These are phyloP conservation scores for Stenotaenia linearis DNA, from an alignment of 2,888 invertebrate genomes.

Conservation along the genomic window DNA sequence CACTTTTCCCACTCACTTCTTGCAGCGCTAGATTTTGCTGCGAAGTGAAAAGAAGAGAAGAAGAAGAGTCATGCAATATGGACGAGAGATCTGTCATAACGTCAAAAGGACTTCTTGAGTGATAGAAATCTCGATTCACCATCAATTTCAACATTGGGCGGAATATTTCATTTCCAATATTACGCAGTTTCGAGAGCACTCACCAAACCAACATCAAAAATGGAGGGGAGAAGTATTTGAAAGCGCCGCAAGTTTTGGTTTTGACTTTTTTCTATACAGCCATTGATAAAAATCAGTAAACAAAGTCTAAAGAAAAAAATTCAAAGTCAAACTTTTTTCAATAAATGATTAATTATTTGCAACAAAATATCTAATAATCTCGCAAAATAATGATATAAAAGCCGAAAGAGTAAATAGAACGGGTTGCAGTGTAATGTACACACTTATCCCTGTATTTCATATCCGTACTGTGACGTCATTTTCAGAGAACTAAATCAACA, in stretches of 20 bases:
- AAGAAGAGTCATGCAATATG: constrained; percentile 26
- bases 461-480: neutral
- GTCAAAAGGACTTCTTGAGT: constrained; percentile 21
- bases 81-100: constrained; percentile 21
- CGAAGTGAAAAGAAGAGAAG: too few species aligned
- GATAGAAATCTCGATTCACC: neutral
- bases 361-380: too few species aligned
- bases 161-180: constrained; percentile 22
- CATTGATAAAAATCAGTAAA: too few species aligned
- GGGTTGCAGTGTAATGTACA: neutral
- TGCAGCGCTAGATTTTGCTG: neutral
- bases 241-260: too few species aligned
- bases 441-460: neutral
- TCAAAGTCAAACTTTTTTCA: neutral
- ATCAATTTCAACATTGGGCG: constrained; percentile 3
- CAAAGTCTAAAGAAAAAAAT: neutral
- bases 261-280: too few species aligned
- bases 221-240: too few species aligned
- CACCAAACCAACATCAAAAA: neutral
- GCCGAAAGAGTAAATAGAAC: neutral
- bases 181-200: constrained; percentile 10
- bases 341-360: too few species aligned
- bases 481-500: neutral
- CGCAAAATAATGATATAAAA: neutral
- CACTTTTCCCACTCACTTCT: neutral